Evolutionary conservation across 1,140 invertebrate species (phyloP).

Genomic region (Drosophila varians): DNA sequence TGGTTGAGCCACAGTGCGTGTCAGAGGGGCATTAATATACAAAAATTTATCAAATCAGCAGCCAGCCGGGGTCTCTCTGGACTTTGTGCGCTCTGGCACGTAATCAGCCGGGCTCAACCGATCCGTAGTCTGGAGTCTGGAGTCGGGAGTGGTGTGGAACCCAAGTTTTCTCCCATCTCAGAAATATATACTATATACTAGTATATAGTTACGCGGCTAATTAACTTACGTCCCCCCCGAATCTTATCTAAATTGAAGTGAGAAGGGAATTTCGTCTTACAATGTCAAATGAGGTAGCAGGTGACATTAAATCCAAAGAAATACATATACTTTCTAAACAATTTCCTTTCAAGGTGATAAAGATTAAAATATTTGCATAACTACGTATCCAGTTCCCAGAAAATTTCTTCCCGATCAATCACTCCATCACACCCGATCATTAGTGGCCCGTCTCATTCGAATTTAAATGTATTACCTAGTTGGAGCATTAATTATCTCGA

Average conservation of each 20-base stretch:
- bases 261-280: constrained; percentile 15
- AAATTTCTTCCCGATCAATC: constrained; percentile 22
- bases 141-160: constrained; percentile 1
- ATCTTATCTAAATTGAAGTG: constrained; percentile 27
- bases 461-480: constrained; percentile 31
- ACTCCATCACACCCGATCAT: constrained; percentile 15
- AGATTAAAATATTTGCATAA: background rate
- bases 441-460: constrained; percentile 6
- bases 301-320: background rate
- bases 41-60: constrained; percentile 61
- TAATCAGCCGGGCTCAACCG: constrained; percentile 35
- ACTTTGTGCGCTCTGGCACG: constrained; percentile 67
- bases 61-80: constrained; percentile 37
- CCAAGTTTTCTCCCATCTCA: background rate
- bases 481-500: constrained; percentile 26
- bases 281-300: background rate
- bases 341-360: background rate
- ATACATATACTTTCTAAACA: background rate
- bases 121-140: constrained; percentile 22
- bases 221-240: constrained; percentile 10
- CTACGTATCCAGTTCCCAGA: background rate
- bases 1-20: constrained; percentile 12
- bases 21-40: constrained; percentile 20
- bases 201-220: background rate
- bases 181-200: background rate